These are phyloP conservation scores for Aplocera efformata DNA, from an alignment of 2,888 invertebrate genomes.

Conservation along the genomic window DNA sequence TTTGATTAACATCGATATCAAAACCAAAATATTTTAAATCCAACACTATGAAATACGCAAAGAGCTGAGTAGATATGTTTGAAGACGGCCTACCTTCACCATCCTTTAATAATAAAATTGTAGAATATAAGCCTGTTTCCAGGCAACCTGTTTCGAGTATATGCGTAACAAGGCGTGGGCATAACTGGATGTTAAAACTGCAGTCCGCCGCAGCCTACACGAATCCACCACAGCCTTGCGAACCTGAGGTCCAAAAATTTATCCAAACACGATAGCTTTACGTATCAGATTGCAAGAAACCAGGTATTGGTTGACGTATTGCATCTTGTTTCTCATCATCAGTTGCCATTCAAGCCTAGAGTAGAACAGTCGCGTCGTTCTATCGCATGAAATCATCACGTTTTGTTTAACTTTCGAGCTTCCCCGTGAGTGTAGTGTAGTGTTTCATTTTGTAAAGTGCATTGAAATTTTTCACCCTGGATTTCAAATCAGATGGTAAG, in stretches of 20 bases:
- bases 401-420: constrained; percentile 40
- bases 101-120: too few species aligned
- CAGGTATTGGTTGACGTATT: constrained; percentile 38
- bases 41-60: too few species aligned
- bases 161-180: constrained; percentile 32
- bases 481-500: constrained; percentile 62
- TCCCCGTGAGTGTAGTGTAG: constrained; percentile 38
- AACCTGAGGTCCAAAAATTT: constrained; percentile 13
- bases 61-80: too few species aligned
- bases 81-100: too few species aligned
- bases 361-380: constrained; percentile 39
- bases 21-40: too few species aligned
- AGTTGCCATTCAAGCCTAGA: constrained; percentile 49
- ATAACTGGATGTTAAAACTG: constrained; percentile 30
- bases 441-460: constrained; percentile 35
- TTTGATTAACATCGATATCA: too few species aligned
- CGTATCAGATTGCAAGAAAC: constrained; percentile 40
- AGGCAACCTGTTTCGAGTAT: constrained; percentile 5
- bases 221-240: constrained; percentile 14
- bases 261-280: constrained; percentile 27
- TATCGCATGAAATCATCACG: constrained; percentile 4
- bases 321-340: constrained; percentile 48
- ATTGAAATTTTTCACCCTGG: constrained; percentile 53
- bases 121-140: background rate
- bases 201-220: constrained; percentile 23